phyloP scores from a whole-genome alignment of 2,797 vertebrate genomes.

The Xiphorhynchus erythropygius region DNA sequence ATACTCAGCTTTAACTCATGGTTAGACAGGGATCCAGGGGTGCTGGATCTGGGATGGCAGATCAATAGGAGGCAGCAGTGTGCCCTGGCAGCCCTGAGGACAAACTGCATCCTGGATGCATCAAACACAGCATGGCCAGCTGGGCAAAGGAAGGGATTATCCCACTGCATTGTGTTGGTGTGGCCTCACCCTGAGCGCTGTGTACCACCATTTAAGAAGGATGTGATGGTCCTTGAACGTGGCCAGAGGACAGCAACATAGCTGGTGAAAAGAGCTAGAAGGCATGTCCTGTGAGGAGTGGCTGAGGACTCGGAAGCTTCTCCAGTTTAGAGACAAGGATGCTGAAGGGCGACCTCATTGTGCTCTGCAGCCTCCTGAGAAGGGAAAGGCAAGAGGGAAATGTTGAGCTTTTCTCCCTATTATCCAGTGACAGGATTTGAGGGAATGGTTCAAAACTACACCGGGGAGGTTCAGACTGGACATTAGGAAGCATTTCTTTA shows the following conservation, averaged over 20 bases:
- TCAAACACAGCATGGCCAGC: background rate
- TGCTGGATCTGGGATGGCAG: too few species aligned
- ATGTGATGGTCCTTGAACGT: background rate
- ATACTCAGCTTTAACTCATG: background rate
- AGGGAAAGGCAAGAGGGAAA: too few species aligned
- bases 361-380: background rate
- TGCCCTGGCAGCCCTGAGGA: too few species aligned
- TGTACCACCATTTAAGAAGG: background rate
- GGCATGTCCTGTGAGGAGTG: background rate
- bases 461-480: background rate
- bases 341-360: background rate
- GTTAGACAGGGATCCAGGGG: too few species aligned
- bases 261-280: background rate
- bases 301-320: background rate
- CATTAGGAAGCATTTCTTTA: background rate
- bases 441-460: background rate
- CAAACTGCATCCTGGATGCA: background rate
- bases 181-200: background rate
- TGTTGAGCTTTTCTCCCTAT: background rate
- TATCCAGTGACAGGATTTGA: fast-evolving
- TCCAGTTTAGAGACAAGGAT: background rate
- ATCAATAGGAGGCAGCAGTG: too few species aligned
- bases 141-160: background rate
- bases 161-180: background rate
- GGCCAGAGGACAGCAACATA: background rate